Base-by-base conservation (phyloP, 2,888 invertebrate species). In the Serrognathus titanus region DNA sequence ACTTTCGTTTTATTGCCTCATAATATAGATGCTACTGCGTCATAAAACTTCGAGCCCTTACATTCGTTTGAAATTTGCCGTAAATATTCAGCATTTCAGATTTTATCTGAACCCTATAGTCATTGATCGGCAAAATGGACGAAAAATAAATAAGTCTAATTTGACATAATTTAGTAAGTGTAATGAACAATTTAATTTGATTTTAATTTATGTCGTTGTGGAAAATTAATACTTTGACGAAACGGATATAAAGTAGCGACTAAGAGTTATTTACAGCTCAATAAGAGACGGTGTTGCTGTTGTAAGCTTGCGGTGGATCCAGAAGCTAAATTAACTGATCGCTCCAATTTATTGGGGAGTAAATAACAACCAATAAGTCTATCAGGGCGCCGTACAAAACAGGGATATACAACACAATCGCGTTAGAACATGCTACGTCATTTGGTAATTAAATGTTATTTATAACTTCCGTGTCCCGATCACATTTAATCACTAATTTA, bases 341-440 rank as follows among this genome's bases (percentile, higher is more conserved):
- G 74, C 69, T 68, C 66, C 73, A 71, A 76, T 76, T 77, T 77
- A 76, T 75, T 73, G 72, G 69, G 70, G 71, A 59, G 71, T 73
- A 73, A 75, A 74, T 75, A 75, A 75, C 75, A 68, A 72, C 71
- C 77, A 73, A 76, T 77, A 76, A 76, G 75, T 76, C 76, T 75
- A 74, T 75, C 75, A 73, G 66, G 64, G 49, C 48, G 47, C 40
- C 41, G 4, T 31, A 31, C 24, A 31, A 31, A 31, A 31, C 24
- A 31, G 24, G 24, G 24, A 31, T 31, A 31, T 31, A 31, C 24
- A 31, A 31, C 24, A 31, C 24, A 31, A 4, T 31, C 24, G 24
- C 24, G 3, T 31, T 31, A 31, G 24, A 31, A 31, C 24, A 6
- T 31, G 24, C 24, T 7, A 31, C 5, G 24, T 31, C 24, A 31